Base-by-base conservation (phyloP, 2,797 vertebrate genomes). In the Gila robusta region DNA sequence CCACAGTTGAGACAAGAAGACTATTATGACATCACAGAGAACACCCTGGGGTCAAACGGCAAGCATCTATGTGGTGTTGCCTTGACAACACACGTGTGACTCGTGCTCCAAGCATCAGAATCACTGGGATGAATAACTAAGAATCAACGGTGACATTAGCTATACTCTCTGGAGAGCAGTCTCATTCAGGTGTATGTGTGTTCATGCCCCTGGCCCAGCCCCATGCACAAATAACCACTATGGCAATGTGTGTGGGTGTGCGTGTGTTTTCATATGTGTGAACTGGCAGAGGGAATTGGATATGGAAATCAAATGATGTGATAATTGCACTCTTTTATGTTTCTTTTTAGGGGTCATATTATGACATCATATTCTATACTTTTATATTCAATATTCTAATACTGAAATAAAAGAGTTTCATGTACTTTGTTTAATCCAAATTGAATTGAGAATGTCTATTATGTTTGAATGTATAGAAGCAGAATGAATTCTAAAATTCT, bases 91-190 rank as follows among this genome's bases (percentile, higher is more conserved):
- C 81, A 28, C 21, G 82, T 86, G 89, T 39, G 35, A 83, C 82
- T 87, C 70, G 87, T 86, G 89, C 89, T 90, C 86, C 89, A 89
- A 86, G 90, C 88, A 71, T 84, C 52, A 77, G 88, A 89, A 87
- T 92, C 90, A 87, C 90, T 82, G 91, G 92, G 92, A 94, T 93
- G 93, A 95, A 94, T 91, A 94, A 94, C 93, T 95, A 95, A 94
- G 92, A 94, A 92, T 95, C 94, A 94, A 90, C 92, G 93, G 90
- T 93, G 92, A 94, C 95, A 93, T 96, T 96, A 94, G 93, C 88
- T 87, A 84, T 81, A 87, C 91, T 94, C 93, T 90, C 90, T 4
- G 92, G 93, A 79, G 94, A 93, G 88, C 84, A 88, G 90, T 94
- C 93, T 92, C 93, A 93, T 93, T 92, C 94, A 95, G 93, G 94